Base-by-base conservation (phyloP, 2,888 invertebrate genomes). In the Ichneumoninae sp. region DNA sequence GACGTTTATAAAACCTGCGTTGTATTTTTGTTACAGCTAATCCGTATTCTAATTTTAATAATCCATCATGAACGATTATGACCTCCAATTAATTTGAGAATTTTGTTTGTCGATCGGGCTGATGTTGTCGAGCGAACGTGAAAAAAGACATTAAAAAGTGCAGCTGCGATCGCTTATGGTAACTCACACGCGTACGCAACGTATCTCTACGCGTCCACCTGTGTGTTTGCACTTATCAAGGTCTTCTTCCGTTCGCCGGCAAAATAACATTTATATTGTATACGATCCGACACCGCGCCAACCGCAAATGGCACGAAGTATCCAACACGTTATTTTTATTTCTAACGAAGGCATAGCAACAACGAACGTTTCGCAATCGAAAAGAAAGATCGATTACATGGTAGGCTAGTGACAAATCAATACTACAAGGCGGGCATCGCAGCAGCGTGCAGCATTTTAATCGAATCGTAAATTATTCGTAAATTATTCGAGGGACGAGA, bases 281-380 rank as follows among this genome's bases (percentile, higher is more conserved):
- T 40, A 22, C 22, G 26, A 22, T 13, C 54, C 69, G 68, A 16
- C 63, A 30, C 26, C 36, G 68, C 57, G 30, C 63, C 40, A 75
- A 83, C 83, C 83, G 71, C 83, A 80, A 83, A 66, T 65, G 78
- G 54, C 68, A 54, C 69, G 47, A 74, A 52, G 66, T 36, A 44
- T 65, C 26, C 36, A 52, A 8, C 16, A 52, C 33, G 70, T 33
- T 83, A 22, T 44, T 79, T 36, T 50, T 75, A 36, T 80, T 50
- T 57, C 70, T 47, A 44, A 44, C 33, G 19, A 36, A 50, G 30
- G 65, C 79, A 65, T 79, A 47, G 74, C 65, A 75, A 79, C 79
- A 75, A 19, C 26, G 57, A 65, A n/a, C 40, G 19, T 80, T 75
- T 54, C 63, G 60, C 73, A 76, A 76, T 75, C 74, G 22, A n/a